These are phyloP conservation scores for Coecobrya sp. DNA, from an alignment of 2,888 invertebrate genomes.

Conservation along the genomic window DNA sequence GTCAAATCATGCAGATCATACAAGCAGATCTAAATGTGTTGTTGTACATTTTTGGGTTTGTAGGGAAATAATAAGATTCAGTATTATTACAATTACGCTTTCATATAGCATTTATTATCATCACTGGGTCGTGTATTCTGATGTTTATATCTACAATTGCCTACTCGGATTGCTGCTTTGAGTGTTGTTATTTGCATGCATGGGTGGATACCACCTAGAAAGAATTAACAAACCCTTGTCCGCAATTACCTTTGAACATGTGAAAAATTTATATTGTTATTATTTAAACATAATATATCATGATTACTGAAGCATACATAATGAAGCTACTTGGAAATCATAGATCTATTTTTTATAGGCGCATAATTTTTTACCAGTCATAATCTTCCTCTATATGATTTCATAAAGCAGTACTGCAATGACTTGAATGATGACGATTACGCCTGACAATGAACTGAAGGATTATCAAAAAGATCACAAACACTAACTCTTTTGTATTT, in stretches of 20 bases:
- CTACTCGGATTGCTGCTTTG: background rate
- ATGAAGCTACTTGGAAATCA: conserved; percentile 25
- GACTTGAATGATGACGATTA: conserved; percentile 35
- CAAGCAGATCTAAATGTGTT: conserved; percentile 44
- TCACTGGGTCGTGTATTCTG: background rate
- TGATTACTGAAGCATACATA: conserved; percentile 25
- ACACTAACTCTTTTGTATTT: background rate
- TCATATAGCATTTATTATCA: background rate
- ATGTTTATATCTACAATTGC: background rate
- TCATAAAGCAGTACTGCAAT: background rate
- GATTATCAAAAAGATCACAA: conserved; percentile 30
- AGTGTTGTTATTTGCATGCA: background rate
- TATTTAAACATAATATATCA: conserved; percentile 35
- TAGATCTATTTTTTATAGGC: background rate
- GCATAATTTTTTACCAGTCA: conserved; percentile 20
- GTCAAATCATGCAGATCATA: conserved; percentile 47
- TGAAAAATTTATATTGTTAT: conserved; percentile 51
- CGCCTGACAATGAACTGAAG: conserved; percentile 31
- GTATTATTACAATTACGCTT: background rate
- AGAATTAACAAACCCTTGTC: conserved; percentile 67
- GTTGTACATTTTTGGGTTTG: conserved; percentile 66
- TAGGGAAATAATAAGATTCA: conserved; percentile 60
- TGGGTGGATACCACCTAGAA: conserved; percentile 70
- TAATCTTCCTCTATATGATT: background rate
- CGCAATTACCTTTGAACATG: conserved; percentile 54